phyloP scores from a whole-genome alignment of 2,888 invertebrate genomes.

The Ametastegia equiseti region DNA sequence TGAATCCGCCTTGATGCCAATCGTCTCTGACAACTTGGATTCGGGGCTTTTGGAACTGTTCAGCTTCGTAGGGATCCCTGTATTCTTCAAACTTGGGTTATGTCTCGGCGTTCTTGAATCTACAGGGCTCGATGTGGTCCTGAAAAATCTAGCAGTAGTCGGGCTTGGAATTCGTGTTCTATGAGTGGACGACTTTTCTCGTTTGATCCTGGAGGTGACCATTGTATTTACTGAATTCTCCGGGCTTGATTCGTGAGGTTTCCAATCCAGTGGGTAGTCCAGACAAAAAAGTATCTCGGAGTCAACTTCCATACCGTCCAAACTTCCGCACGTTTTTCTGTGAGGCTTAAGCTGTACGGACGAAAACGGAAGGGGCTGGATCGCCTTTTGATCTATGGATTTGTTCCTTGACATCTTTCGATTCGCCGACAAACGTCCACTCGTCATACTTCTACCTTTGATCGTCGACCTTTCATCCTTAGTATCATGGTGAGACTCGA shows the following conservation, averaged over 20 bases:
- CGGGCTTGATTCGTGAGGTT: background rate
- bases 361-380: slow-evolving; percentile 4
- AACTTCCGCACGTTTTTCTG: slow-evolving; percentile 10
- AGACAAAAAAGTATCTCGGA: slow-evolving; percentile 21
- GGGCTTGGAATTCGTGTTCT: slow-evolving; percentile 26
- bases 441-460: background rate
- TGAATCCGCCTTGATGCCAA: background rate
- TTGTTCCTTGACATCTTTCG: background rate
- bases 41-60: background rate
- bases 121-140: background rate
- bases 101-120: background rate
- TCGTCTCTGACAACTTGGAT: background rate
- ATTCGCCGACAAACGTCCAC: background rate
- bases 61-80: background rate
- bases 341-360: slow-evolving; percentile 19
- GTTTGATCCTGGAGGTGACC: background rate
- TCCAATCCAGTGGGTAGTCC: slow-evolving; percentile 23
- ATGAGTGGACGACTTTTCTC: background rate
- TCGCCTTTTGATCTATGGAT: background rate
- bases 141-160: background rate
- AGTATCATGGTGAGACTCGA: background rate
- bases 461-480: background rate
- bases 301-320: slow-evolving; percentile 2
- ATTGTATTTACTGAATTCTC: background rate
- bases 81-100: background rate